Base-by-base conservation (phyloP, 2,113 vertebrate genomes). In the Neogobius melanostomus region DNA sequence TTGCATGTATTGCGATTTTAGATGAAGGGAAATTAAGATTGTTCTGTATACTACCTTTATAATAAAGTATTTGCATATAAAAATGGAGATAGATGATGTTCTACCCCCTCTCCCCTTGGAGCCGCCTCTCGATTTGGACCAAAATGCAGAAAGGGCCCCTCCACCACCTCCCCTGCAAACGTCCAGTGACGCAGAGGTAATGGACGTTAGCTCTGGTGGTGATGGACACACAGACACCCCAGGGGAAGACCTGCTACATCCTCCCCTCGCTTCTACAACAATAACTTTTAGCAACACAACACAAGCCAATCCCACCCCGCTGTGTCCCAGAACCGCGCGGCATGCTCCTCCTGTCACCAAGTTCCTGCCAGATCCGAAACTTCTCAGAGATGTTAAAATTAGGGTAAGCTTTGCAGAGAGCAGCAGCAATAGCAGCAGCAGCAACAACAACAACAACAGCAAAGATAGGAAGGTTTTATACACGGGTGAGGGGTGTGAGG, bases 161-260 rank as follows among this genome's bases (percentile, higher is more conserved):
- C 98, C 98, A 98, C 97, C 97, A 96, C 98, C 98, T 98, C 98
- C 98, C 97, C 97, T 98, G 98, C 98, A 98, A 99, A 99, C 97
- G 97, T 99, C 98, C 98, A 98, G 98, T 99, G 98, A 98, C 95
- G 98, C 98, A 97, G 98, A 99, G 95, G 96, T 98, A 97, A 98
- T 99, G 98, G 98, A 99, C 98, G 98, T 99, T 99, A 95, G 98
- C 97, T 99, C 96, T 95, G 98, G 98, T 98, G 97, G 98, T 99
- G 98, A 98, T 99, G 98, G 98, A 98, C 95, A 95, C 95, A 95
- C 94, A 94, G 92, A 96, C 92, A 93, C 92, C 95, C 96, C 94
- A 93, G 96, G 93, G 83, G 93, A 92, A 91, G 90, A 67, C 76
- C 52, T 64, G 61, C 79, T 90, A 83, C 92, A 88, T 75, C 93